Conservation (phyloP, 1,140 invertebrate species). For the Philopotamus ludificatus region DNA sequence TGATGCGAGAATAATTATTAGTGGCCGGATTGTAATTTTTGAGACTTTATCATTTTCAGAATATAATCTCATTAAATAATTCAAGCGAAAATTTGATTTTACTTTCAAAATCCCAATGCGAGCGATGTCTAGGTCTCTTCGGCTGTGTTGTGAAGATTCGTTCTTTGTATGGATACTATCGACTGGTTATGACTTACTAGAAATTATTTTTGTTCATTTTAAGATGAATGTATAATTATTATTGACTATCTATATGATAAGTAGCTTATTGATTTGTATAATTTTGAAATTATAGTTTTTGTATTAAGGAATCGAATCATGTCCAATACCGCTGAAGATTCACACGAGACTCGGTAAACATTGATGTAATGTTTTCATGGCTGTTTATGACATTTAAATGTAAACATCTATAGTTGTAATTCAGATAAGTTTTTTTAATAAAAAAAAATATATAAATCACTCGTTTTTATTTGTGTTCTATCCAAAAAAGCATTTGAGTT, state of each 20-base stretch:
- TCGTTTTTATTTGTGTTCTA: slow-evolving; percentile 11
- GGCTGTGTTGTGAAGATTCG: neutral
- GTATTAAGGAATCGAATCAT: neutral
- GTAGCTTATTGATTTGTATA: too few species aligned
- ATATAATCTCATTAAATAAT: slow-evolving; percentile 18
- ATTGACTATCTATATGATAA: too few species aligned
- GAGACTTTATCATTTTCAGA: slow-evolving; percentile 22
- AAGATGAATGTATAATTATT: too few species aligned
- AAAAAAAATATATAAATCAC: slow-evolving; percentile 18
- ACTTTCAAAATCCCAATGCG: neutral
- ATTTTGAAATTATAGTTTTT: neutral
- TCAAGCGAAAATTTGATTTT: slow-evolving; percentile 25
- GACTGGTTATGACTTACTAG: too few species aligned
- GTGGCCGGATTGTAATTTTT: slow-evolving; percentile 19
- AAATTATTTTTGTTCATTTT: neutral
- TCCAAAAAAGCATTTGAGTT: too few species aligned
- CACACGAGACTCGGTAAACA: neutral
- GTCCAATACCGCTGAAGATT: neutral
- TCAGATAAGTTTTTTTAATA: slow-evolving; percentile 12
- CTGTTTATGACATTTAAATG: slow-evolving; percentile 15
- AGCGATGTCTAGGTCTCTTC: neutral
- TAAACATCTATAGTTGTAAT: slow-evolving; percentile 27
- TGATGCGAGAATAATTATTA: slow-evolving; percentile 16
- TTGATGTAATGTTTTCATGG: slow-evolving; percentile 6
- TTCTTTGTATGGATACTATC: too few species aligned